Percentiles rank a stretch among this genome's conserved stretches.
phyloP scores from a whole-genome alignment of 2,888 invertebrate genomes.

The Tromatobia lineatoria region DNA sequence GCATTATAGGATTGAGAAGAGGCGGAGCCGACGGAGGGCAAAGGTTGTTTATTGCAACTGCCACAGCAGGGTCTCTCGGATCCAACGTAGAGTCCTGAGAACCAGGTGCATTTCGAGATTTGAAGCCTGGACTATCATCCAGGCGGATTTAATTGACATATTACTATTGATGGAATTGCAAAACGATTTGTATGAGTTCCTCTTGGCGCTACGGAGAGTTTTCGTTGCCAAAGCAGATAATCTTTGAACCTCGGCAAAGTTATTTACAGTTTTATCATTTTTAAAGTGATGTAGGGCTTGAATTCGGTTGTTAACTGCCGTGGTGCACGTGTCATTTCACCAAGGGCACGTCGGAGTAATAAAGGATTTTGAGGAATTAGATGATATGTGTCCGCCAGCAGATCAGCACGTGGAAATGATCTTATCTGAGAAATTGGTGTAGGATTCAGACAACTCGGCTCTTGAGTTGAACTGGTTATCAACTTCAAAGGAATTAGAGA shows the following conservation, averaged over 20 bases:
- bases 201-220: background rate
- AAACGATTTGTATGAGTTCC: background rate
- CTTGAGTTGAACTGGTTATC: background rate
- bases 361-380: too few species aligned
- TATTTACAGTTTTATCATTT: background rate
- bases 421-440: background rate
- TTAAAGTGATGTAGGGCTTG: background rate
- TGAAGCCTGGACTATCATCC: background rate
- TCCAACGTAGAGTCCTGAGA: background rate
- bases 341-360: too few species aligned
- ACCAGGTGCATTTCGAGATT: background rate
- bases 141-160: background rate
- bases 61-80: background rate
- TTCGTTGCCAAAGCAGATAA: background rate
- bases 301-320: background rate
- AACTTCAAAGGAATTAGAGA: background rate
- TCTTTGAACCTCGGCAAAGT: background rate
- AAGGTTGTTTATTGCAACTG: background rate
- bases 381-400: background rate
- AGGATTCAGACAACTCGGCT: background rate
- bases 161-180: background rate
- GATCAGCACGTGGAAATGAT: background rate
- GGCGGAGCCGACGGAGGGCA: background rate
- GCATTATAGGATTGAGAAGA: background rate
- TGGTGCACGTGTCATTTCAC: background rate